Percentiles rank a stretch among this genome's conserved stretches.
These are phyloP conservation scores for Melanotaenia maccullochi DNA, from an alignment of 2,797 vertebrate species.

Conservation along the genomic window DNA sequence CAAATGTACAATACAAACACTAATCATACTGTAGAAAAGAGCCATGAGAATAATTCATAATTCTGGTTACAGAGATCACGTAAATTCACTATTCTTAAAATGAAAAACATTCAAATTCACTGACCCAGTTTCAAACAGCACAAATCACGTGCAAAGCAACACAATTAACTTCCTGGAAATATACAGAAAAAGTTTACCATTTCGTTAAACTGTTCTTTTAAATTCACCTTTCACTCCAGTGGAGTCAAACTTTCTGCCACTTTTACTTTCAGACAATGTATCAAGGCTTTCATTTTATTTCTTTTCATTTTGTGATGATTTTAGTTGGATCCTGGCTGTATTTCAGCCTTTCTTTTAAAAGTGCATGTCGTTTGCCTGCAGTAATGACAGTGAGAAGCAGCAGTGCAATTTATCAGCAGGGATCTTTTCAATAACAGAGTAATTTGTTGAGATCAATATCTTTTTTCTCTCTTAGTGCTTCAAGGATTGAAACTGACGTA, in stretches of 20 bases:
- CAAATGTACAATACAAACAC: too few species aligned
- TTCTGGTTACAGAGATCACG: too few species aligned
- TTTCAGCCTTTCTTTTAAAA: conserved; percentile 4
- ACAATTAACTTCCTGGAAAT: too few species aligned
- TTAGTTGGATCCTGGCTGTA: background rate
- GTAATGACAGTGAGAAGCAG: conserved; percentile 37
- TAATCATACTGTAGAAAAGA: too few species aligned
- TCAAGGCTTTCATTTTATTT: background rate
- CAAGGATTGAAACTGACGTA: conserved; percentile 33
- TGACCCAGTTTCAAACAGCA: too few species aligned
- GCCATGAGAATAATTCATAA: too few species aligned
- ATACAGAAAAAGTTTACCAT: background rate
- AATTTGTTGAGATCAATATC: conserved; percentile 59
- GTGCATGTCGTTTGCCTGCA: conserved; percentile 21
- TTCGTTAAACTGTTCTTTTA: background rate
- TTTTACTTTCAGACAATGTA: background rate
- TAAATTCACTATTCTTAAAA: too few species aligned
- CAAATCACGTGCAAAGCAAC: too few species aligned
- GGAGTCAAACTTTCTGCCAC: background rate
- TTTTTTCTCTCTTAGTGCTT: conserved; percentile 29
- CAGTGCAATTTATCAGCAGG: conserved; percentile 35
- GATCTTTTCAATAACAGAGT: conserved; percentile 55
- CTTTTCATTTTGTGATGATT: background rate
- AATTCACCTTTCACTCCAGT: background rate
- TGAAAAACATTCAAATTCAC: too few species aligned